Base-by-base conservation (phyloP, 2,888 invertebrate species). In the Opisthograptis luteolata region DNA sequence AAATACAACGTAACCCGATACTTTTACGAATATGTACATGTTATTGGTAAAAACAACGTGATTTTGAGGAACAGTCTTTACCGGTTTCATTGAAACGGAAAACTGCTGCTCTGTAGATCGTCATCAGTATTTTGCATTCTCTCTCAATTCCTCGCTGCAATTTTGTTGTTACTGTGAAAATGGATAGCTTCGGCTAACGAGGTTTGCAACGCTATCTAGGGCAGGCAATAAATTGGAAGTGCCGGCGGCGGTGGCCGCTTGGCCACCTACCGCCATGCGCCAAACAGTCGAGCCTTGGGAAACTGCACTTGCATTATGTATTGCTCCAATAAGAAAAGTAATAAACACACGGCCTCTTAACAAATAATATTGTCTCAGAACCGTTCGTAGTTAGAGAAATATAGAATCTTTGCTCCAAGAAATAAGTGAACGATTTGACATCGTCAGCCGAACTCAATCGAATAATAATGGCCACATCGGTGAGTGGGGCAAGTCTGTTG, bases 171-270 rank as follows among this genome's bases (percentile, higher is more conserved):
- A 10, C 20, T 34, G 25, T 28, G 13, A 40, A 12, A 15, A 17
- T 30, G n/a, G n/a, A 35, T 35, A 24, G 20, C 17, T 32, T 17
- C 31, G 14, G 17, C 41, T 42, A 28, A 42, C 46, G 20, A 30
- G 22, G 24, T 32, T 37, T 22, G 47, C 40, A 20, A 25, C 40
- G 41, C 31, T 47, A 47, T 52, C 46, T 45, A 32, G 40, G 35
- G 47, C 48, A 47, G 47, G 32, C 40, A 52, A 57, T 58, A 62
- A 55, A 58, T 58, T 54, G 51, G 20, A 50, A 27, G 32, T 6
- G 32, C 28, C 44, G 15, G 41, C 15, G 12, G 14, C 39, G 32
- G 35, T 35, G 32, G 27, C 46, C 57, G 10, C 57, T 32, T 6
- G 22, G 20, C 25, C 9, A 2, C 2, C 25, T 9, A 9, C 9